These are phyloP conservation scores for Pelmatolapia mariae DNA, from an alignment of 2,113 vertebrate species.

Conservation along the genomic window DNA sequence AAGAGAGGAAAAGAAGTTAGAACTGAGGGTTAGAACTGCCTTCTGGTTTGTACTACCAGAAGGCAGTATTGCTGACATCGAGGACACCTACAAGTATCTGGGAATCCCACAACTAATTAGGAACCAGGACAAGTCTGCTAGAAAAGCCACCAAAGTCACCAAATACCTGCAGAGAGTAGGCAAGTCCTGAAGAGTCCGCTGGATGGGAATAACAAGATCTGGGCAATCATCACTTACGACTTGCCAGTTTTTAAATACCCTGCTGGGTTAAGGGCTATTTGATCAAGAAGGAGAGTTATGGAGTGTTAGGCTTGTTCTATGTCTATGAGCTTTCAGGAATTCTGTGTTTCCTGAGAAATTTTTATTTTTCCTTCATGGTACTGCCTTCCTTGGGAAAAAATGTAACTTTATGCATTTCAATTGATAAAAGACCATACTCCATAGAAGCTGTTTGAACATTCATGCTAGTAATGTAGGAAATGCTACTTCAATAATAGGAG, in stretches of 20 bases:
- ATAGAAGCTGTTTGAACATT: background rate
- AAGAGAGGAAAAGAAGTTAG: background rate
- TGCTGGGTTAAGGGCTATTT: background rate
- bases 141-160: background rate
- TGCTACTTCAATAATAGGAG: background rate
- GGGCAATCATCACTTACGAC: background rate
- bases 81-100: background rate
- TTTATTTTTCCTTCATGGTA: background rate
- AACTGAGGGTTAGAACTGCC: background rate
- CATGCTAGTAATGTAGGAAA: background rate
- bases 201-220: background rate
- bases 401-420: background rate
- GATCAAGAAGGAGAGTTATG: background rate
- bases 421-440: background rate
- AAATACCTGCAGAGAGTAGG: background rate
- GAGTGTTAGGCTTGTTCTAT: background rate
- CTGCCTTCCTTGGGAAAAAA: background rate
- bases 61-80: background rate
- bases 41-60: background rate
- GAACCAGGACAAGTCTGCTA: background rate
- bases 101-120: background rate
- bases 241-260: background rate
- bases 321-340: background rate
- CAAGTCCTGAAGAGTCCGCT: background rate
- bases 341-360: background rate